A percentile compares a stretch with the other conserved stretches of the same genome.
These are phyloP conservation scores for Craseonycteris thonglongyai DNA, from an alignment of 2,113 vertebrate genomes.

Conservation along the genomic window DNA sequence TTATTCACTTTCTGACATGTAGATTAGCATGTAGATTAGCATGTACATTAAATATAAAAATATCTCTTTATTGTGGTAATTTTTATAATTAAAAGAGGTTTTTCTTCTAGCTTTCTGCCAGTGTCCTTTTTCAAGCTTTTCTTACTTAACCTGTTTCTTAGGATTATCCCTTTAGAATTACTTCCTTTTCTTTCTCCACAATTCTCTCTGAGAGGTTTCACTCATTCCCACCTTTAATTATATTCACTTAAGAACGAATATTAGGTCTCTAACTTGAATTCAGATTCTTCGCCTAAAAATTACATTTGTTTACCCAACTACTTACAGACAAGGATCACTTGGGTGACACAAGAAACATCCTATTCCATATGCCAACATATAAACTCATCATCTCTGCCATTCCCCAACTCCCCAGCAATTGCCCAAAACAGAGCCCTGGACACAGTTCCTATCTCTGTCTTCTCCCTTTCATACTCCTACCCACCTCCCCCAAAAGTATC, in stretches of 20 bases:
- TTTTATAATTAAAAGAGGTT: background rate
- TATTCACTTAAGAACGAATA: background rate
- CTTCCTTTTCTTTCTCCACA: background rate
- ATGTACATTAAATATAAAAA: background rate
- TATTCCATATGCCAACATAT: background rate
- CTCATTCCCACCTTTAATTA: background rate
- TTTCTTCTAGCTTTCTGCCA: background rate
- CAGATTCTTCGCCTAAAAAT: background rate
- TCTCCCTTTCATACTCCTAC: background rate
- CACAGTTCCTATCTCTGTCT: background rate
- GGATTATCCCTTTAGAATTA: background rate
- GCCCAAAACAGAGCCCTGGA: background rate
- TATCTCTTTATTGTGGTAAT: background rate
- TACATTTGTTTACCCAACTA: background rate
- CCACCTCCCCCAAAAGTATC: too few species aligned
- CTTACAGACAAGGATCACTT: background rate
- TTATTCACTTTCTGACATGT: background rate
- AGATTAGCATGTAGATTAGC: constrained; percentile 30
- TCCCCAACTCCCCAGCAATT: background rate
- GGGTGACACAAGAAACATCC: background rate
- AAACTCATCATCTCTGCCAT: background rate
- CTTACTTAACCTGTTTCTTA: background rate
- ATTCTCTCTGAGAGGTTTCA: background rate
- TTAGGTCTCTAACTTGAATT: background rate
- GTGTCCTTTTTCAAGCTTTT: background rate